phyloP scores from a whole-genome alignment of 2,797 vertebrate genomes.

The Platyrinchus mystaceus region DNA sequence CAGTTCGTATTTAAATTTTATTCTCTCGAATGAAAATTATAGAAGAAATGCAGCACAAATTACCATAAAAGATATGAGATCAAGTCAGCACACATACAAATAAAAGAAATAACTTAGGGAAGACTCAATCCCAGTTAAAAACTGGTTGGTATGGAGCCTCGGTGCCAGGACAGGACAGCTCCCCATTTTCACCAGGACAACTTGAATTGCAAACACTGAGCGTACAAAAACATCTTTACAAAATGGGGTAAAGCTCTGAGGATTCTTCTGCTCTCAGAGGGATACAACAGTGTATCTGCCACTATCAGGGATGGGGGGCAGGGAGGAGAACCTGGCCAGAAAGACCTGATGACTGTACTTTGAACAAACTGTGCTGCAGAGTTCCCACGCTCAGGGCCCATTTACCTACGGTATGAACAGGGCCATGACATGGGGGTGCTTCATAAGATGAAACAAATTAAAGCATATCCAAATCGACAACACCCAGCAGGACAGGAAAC shows the following conservation, averaged over 20 bases:
- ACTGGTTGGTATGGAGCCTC: neutral
- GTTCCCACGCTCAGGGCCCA: neutral
- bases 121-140: neutral
- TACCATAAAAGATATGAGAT: neutral
- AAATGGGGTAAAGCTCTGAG: neutral
- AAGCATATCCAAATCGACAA: neutral
- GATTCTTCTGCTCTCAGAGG: neutral
- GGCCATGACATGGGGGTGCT: neutral
- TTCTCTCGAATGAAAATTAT: neutral
- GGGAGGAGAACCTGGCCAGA: neutral
- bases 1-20: neutral
- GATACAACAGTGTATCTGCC: neutral
- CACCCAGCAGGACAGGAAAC: neutral
- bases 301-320: accelerated
- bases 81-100: neutral
- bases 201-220: neutral
- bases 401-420: neutral
- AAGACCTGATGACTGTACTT: neutral
- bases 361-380: neutral
- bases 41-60: neutral
- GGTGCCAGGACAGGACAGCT: neutral
- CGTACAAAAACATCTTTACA: neutral
- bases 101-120: neutral
- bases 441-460: neutral
- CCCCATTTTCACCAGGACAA: neutral